These are phyloP conservation scores for Drosophila orena DNA, from an alignment of 1,140 invertebrate genomes.

Conservation along the genomic window DNA sequence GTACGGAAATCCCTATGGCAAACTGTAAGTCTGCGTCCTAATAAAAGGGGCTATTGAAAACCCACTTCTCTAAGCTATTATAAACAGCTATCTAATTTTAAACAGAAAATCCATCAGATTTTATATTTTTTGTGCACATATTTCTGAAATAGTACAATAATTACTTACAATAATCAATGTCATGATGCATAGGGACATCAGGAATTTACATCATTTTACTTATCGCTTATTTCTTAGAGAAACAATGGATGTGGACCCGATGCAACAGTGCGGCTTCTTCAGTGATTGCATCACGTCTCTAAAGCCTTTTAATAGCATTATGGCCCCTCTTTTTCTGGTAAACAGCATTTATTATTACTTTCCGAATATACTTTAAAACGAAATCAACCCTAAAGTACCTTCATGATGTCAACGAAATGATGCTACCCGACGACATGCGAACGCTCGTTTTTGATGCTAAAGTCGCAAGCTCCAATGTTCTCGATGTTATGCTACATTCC, in stretches of 20 bases:
- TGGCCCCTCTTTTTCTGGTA: constrained; percentile 34
- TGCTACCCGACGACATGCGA: constrained; percentile 55
- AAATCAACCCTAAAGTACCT: constrained; percentile 37
- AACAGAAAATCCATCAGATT: too few species aligned
- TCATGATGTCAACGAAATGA: constrained; percentile 70
- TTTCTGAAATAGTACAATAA: too few species aligned
- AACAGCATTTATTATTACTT: neutral
- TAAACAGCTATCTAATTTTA: too few species aligned
- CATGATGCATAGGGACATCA: too few species aligned
- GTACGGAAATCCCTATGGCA: constrained; percentile 64
- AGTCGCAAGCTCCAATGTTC: constrained; percentile 40
- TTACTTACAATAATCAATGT: too few species aligned
- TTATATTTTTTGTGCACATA: too few species aligned
- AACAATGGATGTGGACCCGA: constrained; percentile 4
- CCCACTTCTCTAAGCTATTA: too few species aligned
- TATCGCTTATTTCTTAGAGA: neutral
- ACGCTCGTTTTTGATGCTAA: constrained; percentile 45
- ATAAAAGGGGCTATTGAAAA: too few species aligned
- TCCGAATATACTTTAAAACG: neutral
- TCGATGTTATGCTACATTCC: constrained; percentile 50
- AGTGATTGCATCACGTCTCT: constrained; percentile 37
- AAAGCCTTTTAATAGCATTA: constrained; percentile 38
- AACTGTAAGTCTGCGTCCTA: constrained; percentile 28
- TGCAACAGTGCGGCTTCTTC: constrained; percentile 42
- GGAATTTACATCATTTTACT: too few species aligned